Conservation (phyloP, 2,888 invertebrate species). For the Sinopyrophorus schimmeli region DNA sequence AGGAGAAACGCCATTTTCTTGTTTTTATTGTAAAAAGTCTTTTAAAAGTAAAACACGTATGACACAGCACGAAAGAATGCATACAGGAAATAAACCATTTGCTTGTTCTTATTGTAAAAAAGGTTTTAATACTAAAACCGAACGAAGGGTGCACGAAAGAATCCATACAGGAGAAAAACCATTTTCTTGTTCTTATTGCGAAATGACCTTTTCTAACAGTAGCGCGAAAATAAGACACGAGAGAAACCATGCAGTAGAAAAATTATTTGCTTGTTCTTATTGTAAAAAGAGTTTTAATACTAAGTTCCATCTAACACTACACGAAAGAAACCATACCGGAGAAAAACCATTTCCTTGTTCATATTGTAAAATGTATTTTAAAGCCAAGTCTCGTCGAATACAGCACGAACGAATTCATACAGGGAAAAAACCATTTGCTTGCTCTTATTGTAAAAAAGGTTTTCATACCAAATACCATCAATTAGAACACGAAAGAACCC, state of each 20-base stretch:
- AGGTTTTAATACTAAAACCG: too few species aligned
- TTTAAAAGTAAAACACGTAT: too few species aligned
- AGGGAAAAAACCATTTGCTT: constrained; percentile 63
- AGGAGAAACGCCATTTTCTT: constrained; percentile 61
- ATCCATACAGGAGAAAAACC: constrained; percentile 49
- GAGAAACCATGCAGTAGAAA: constrained; percentile 48
- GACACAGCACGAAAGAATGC: constrained; percentile 58
- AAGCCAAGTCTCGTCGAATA: constrained; percentile 63
- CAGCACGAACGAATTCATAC: constrained; percentile 66
- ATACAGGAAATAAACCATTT: constrained; percentile 49
- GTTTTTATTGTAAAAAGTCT: constrained; percentile 64
- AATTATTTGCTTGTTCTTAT: constrained; percentile 44
- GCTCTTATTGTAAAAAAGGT: constrained; percentile 61
- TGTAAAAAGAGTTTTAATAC: constrained; percentile 51
- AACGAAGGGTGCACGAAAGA: constrained; percentile 42
- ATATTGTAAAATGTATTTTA: constrained; percentile 65
- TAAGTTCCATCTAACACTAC: constrained; percentile 58
- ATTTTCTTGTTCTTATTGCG: too few species aligned
- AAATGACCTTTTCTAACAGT: constrained; percentile 47
- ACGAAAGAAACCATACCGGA: constrained; percentile 65
- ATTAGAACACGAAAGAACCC: too few species aligned
- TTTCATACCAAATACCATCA: constrained; percentile 66
- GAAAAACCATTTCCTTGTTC: constrained; percentile 66
- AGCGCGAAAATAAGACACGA: constrained; percentile 48
- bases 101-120: too few species aligned